Percentiles rank a stretch among this genome's conserved stretches.
Evolutionary conservation across 1,140 invertebrate genomes (phyloP).

Genomic region (Bombus pascuorum): DNA sequence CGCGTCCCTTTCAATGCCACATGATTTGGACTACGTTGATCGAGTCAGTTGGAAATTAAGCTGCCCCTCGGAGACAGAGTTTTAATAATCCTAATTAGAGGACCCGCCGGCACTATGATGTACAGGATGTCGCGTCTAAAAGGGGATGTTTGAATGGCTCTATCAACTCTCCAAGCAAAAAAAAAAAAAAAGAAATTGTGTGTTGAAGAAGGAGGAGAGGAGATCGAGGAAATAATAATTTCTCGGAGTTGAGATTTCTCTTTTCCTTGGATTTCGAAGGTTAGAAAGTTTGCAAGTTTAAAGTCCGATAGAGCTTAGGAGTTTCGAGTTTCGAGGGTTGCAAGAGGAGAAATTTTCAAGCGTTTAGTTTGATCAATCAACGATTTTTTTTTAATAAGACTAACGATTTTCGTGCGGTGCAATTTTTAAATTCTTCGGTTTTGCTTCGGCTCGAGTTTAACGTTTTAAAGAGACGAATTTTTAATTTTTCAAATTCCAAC

Average conservation of each 20-base stretch:
- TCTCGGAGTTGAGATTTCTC: neutral
- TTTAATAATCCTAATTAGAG: conserved; percentile 61
- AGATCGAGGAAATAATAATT: neutral
- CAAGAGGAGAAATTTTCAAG: too few relatives aligned
- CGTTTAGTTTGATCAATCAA: too few relatives aligned
- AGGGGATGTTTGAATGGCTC: neutral
- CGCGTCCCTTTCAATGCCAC: conserved; percentile 14
- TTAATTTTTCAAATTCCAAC: neutral
- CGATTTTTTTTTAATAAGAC: too few relatives aligned
- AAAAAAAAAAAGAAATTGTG: neutral
- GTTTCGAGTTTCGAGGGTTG: too few relatives aligned
- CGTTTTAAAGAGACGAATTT: neutral
- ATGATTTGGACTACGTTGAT: conserved; percentile 18
- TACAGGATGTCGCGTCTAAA: neutral
- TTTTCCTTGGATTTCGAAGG: too few relatives aligned
- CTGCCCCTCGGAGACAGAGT: neutral
- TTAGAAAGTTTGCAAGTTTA: too few relatives aligned
- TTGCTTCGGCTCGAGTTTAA: too few relatives aligned
- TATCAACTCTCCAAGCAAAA: neutral
- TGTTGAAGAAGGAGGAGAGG: neutral
- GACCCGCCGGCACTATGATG: neutral
- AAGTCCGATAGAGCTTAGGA: too few relatives aligned
- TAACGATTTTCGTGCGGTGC: too few relatives aligned
- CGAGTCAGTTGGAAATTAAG: conserved; percentile 15
- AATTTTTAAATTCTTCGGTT: neutral